Evolutionary conservation across 1,140 invertebrate species (phyloP).

Genomic region (Drosophila subpulchrella): DNA sequence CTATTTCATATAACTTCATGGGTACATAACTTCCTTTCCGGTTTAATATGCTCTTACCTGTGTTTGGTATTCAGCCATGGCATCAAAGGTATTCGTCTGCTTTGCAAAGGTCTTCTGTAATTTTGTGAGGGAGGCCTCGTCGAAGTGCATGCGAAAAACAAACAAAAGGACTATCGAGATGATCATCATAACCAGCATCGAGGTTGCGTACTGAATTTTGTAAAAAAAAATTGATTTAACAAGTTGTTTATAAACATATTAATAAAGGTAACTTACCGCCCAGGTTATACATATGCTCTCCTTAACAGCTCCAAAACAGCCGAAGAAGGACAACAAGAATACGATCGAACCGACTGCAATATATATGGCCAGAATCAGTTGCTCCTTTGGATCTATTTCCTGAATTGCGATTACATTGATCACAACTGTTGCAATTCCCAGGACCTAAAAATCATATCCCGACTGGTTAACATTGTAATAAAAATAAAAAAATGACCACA

Average conservation of each 20-base stretch:
- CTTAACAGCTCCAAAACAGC: conserved; percentile 92
- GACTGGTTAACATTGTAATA: not conserved
- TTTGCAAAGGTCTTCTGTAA: conserved; percentile 25
- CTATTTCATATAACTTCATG: too few relatives aligned
- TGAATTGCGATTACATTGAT: conserved; percentile 48
- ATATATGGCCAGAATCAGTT: conserved; percentile 82
- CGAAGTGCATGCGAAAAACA: conserved; percentile 35
- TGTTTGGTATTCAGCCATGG: conserved; percentile 52
- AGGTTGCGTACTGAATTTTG: conserved; percentile 49
- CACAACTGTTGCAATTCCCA: conserved; percentile 61
- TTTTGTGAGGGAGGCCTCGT: conserved; percentile 17
- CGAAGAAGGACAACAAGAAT: conserved; percentile 88
- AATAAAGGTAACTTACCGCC: conserved; percentile 86
- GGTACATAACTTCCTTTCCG: too few relatives aligned
- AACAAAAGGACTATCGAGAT: conserved; percentile 42
- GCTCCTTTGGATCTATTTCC: conserved; percentile 28
- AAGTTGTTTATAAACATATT: too few relatives aligned
- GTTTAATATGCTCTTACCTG: conserved; percentile 28
- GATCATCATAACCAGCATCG: conserved; percentile 49
- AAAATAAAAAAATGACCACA: conserved; percentile 10
- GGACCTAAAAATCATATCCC: conserved; percentile 26
- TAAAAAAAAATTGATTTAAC: not conserved
- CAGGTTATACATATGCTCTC: conserved; percentile 92
- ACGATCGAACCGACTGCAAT: conserved; percentile 59
- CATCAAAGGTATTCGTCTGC: conserved; percentile 43